phyloP scores from a whole-genome alignment of 2,888 invertebrate genomes.

The Leistus spinibarbis region DNA sequence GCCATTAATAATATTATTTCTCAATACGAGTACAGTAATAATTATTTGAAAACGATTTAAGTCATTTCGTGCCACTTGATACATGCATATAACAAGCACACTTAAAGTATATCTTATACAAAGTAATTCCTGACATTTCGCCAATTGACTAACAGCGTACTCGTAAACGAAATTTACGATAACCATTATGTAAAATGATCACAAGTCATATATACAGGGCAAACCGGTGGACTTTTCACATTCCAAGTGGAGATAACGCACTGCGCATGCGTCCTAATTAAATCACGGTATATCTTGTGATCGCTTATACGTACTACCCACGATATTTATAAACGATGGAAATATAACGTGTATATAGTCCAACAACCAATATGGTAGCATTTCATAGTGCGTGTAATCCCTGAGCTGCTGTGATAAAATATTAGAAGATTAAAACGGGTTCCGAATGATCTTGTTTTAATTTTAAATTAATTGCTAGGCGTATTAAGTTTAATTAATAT shows the following conservation, averaged over 20 bases:
- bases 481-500: not conserved
- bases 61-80: not conserved
- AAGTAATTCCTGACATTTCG: not conserved
- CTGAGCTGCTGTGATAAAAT: not conserved
- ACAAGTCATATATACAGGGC: not conserved
- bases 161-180: constrained; percentile 22
- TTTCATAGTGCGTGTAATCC: not conserved
- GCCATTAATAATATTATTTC: too few relatives aligned
- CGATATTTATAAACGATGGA: too few relatives aligned
- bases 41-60: not conserved
- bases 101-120: not conserved
- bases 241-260: constrained; percentile 8
- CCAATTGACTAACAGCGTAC: not conserved
- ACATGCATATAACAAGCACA: not conserved
- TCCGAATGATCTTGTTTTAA: not conserved
- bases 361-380: not conserved
- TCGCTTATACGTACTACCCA: too few relatives aligned
- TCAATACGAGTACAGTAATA: not conserved
- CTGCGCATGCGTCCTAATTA: not conserved
- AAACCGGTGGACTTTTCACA: not conserved
- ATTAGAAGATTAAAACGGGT: not conserved
- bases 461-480: not conserved
- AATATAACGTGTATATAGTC: not conserved
- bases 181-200: constrained; percentile 19
- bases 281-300: not conserved